Conservation (phyloP, 1,140 invertebrate species). For the Drosophila trapezifrons region DNA sequence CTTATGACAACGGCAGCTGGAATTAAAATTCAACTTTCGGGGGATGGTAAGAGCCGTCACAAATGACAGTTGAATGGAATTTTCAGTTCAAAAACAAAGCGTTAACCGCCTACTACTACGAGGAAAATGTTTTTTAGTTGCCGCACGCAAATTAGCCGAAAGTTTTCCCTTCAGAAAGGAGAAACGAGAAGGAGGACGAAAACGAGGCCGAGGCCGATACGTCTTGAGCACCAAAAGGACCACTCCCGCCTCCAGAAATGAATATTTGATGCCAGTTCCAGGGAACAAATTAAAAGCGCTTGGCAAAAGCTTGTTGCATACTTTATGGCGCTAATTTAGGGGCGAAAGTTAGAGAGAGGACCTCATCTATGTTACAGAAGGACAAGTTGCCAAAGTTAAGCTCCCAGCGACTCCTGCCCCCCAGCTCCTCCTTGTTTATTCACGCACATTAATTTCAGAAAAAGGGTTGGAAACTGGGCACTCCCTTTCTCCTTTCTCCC, state of each 20-base stretch:
- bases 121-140: slow-evolving; percentile 76
- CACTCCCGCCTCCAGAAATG: slow-evolving; percentile 51
- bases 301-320: slow-evolving; percentile 76
- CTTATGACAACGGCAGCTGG: slow-evolving; percentile 45
- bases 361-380: slow-evolving; percentile 27
- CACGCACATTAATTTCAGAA: slow-evolving; percentile 76
- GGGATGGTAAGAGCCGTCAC: slow-evolving; percentile 25
- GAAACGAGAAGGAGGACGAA: not conserved
- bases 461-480: slow-evolving; percentile 30
- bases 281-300: slow-evolving; percentile 74
- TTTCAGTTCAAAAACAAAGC: slow-evolving; percentile 64
- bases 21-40: slow-evolving; percentile 55
- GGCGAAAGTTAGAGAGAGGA: slow-evolving; percentile 29
- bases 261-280: slow-evolving; percentile 71
- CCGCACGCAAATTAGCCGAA: slow-evolving; percentile 73
- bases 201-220: not conserved
- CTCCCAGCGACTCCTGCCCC: slow-evolving; percentile 2
- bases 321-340: slow-evolving; percentile 80
- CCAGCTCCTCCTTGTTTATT: slow-evolving; percentile 62
- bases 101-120: slow-evolving; percentile 40
- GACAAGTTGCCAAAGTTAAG: slow-evolving; percentile 61
- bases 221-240: slow-evolving; percentile 57
- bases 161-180: slow-evolving; percentile 53
- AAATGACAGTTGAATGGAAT: slow-evolving; percentile 79
- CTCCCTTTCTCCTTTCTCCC: not conserved